Evolutionary conservation across 2,888 invertebrate genomes (phyloP).

Genomic region (Galerucella nymphaeae): DNA sequence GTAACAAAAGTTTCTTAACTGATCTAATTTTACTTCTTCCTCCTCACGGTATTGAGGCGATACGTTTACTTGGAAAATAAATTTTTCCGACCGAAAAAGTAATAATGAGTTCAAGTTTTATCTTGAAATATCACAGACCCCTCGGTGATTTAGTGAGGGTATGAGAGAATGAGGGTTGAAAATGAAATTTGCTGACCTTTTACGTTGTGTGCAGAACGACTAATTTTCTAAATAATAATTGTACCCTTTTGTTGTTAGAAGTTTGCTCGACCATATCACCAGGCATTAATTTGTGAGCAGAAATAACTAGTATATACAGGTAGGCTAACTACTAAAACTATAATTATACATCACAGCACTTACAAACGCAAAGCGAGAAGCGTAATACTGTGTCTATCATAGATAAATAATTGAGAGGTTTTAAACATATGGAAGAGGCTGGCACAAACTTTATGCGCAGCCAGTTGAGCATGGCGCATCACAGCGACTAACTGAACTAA

Average conservation of each 20-base stretch:
- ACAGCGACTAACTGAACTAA: too few species aligned
- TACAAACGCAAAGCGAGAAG: too few species aligned
- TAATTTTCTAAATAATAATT: slow-evolving; percentile 38
- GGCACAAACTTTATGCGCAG: too few species aligned
- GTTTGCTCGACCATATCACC: slow-evolving; percentile 24
- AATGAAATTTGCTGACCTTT: slow-evolving; percentile 37
- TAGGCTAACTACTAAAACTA: too few species aligned
- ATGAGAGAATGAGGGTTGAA: slow-evolving; percentile 32
- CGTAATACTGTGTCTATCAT: too few species aligned
- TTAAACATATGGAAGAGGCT: too few species aligned
- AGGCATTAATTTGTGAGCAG: slow-evolving; percentile 10
- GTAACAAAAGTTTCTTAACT: slow-evolving; percentile 27
- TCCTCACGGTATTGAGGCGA: slow-evolving; percentile 17
- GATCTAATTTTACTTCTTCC: slow-evolving; percentile 23
- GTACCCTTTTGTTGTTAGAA: slow-evolving; percentile 30
- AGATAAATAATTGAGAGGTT: too few species aligned
- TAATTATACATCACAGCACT: too few species aligned
- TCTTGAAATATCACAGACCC: slow-evolving; percentile 39
- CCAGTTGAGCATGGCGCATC: too few species aligned
- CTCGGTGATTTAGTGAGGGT: slow-evolving; percentile 35
- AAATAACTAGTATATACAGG: too few species aligned
- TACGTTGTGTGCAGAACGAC: slow-evolving; percentile 31
- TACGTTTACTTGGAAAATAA: slow-evolving; percentile 27
- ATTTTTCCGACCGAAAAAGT: slow-evolving; percentile 38
- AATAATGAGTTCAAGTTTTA: slow-evolving; percentile 41